Base-by-base conservation (phyloP, 2,113 vertebrate genomes). In the Alligator sinensis region DNA sequence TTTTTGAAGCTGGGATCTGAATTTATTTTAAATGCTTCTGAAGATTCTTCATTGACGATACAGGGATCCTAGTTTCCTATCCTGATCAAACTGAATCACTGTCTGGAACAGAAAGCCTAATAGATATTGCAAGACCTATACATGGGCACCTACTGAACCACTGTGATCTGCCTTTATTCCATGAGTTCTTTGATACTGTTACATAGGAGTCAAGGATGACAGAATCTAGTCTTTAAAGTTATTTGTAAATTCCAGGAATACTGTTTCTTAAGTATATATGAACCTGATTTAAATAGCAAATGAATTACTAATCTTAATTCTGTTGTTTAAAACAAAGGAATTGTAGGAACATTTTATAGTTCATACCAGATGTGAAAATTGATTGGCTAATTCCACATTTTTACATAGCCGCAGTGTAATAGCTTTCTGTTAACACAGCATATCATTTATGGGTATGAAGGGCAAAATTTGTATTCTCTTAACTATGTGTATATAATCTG, bases 231-330 rank as follows among this genome's bases (percentile, higher is more conserved):
- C 81, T 84, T 94, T 95, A 85, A 89, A 93, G 91, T 93, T 95
- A 91, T 88, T 95, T 93, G 94, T 94, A 93, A 94, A 94, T 95
- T 97, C 92, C 94, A 89, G 86, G 82, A 91, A 90, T 95, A 90
- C 94, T 88, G 18, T 66, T 86, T 94, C 38, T 96, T 47, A 47
- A 34, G 38, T 24, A 38, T 47, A 25, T 38, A 93, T 91, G 92
- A 93, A 90, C 94, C 93, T 96, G 94, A 93, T 91, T 90, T 94
- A 97, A 86, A 90, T 79, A 94, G 86, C 68, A 95, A 96, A 96
- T 96, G 95, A 96, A 95, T 96, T 96, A 94, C 38, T 93, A 96
- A 92, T 94, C 94, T 93, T 94, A 94, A 95, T 96, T 47, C 47
- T 47, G 47, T 47, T 47, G 47, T 47, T 47, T 47, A 47, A 47